Percentiles rank a stretch among this genome's conserved stretches.
These are phyloP conservation scores for Azemiops feae DNA, from an alignment of 2,113 vertebrate genomes.

Conservation along the genomic window DNA sequence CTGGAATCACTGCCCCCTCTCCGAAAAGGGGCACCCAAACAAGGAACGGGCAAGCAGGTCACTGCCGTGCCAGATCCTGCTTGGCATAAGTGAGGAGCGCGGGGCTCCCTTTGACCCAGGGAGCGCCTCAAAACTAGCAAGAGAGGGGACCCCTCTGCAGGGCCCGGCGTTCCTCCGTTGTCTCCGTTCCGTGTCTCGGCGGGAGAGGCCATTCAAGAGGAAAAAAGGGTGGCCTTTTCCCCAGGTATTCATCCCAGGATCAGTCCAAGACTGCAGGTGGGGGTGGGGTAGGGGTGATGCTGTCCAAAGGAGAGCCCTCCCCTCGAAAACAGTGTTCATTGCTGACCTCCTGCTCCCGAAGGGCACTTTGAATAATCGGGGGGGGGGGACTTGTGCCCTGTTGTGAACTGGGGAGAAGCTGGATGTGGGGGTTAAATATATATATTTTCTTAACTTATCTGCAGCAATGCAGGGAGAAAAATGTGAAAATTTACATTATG, in stretches of 20 bases:
- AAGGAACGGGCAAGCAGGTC: background rate
- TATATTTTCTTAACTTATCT: slow-evolving; percentile 50
- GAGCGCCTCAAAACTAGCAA: background rate
- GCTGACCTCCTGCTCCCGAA: slow-evolving; percentile 36
- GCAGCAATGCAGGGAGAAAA: slow-evolving; percentile 53
- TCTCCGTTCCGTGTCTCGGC: rapidly evolving
- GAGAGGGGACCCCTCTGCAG: background rate
- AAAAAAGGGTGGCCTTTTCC: background rate
- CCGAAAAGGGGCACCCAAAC: background rate
- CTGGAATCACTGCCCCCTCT: background rate
- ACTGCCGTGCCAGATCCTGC: background rate
- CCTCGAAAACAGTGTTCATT: background rate
- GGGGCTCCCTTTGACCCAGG: slow-evolving; percentile 17
- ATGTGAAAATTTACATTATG: slow-evolving; percentile 51
- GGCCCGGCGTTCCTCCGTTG: background rate
- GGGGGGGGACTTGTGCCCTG: slow-evolving; percentile 5
- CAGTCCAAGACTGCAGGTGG: slow-evolving; percentile 26
- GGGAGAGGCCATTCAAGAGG: slow-evolving; percentile 2
- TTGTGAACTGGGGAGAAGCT: slow-evolving; percentile 6
- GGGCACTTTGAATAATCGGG: slow-evolving; percentile 41
- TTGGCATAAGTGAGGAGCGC: background rate
- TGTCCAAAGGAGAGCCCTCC: background rate
- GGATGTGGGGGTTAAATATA: slow-evolving; percentile 29
- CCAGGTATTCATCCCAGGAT: slow-evolving; percentile 4
- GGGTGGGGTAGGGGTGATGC: background rate